Evolutionary conservation across 2,113 vertebrate species (phyloP).

Genomic region (Felis catus): DNA sequence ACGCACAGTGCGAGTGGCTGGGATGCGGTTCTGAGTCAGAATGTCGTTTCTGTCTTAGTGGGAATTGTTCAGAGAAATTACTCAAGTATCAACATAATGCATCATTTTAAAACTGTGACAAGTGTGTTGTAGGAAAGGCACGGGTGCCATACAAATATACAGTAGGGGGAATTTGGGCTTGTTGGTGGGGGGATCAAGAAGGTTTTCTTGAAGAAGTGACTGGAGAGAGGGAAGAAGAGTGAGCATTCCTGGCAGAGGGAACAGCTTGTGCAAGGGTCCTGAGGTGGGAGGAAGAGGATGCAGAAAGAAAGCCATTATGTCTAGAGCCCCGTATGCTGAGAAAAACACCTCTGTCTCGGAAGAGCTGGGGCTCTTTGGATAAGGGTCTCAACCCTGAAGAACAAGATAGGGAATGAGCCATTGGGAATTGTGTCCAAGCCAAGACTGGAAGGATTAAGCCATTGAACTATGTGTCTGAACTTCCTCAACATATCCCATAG

Average conservation of each 20-base stretch:
- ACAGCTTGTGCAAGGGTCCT: not conserved
- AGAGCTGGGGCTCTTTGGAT: not conserved
- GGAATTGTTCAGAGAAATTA: not conserved
- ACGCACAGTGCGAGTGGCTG: not conserved
- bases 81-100: not conserved
- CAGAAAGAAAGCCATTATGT: not conserved
- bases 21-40: not conserved
- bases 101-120: not conserved
- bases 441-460: not conserved
- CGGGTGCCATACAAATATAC: not conserved
- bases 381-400: not conserved
- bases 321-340: not conserved
- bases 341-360: not conserved
- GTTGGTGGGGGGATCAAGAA: not conserved
- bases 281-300: not conserved
- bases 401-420: not conserved
- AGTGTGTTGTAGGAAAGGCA: not conserved
- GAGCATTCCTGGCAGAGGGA: not conserved
- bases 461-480: not conserved
- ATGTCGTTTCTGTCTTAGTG: not conserved
- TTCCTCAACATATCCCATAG: not conserved
- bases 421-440: not conserved
- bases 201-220: not conserved
- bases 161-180: not conserved
- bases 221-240: not conserved